phyloP scores from a whole-genome alignment of 1,140 invertebrate genomes.

The Orchesella cincta region DNA sequence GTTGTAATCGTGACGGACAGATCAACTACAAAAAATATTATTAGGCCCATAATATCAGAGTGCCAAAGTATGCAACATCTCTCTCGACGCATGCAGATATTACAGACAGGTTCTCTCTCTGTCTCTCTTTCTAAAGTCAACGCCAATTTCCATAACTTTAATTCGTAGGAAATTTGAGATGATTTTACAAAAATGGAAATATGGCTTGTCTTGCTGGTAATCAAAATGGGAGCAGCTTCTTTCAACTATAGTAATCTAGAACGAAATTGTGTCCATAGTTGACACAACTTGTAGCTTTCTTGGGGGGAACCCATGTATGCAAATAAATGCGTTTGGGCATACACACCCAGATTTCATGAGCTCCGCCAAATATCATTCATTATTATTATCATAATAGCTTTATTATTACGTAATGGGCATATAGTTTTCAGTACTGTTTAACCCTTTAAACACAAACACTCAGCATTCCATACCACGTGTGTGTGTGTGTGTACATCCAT shows the following conservation, averaged over 20 bases:
- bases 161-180: conserved; percentile 8
- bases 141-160: not conserved
- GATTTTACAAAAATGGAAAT: conserved; percentile 25
- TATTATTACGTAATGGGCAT: not conserved
- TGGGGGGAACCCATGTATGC: too few relatives aligned
- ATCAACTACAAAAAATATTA: not conserved
- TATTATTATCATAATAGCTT: not conserved
- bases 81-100: not conserved
- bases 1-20: not conserved
- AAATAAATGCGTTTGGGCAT: not conserved
- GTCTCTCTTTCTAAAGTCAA: not conserved
- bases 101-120: not conserved
- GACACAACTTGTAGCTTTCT: too few relatives aligned
- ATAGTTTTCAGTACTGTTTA: too few relatives aligned
- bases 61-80: not conserved
- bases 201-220: not conserved
- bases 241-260: too few relatives aligned
- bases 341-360: not conserved
- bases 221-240: conserved; percentile 19
- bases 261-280: too few relatives aligned
- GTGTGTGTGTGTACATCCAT: too few relatives aligned
- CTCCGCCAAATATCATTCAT: not conserved
- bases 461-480: too few relatives aligned
- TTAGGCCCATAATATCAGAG: not conserved
- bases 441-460: too few relatives aligned